phyloP scores from a whole-genome alignment of 2,797 vertebrate genomes.

The Periophthalmus magnuspinnatus region DNA sequence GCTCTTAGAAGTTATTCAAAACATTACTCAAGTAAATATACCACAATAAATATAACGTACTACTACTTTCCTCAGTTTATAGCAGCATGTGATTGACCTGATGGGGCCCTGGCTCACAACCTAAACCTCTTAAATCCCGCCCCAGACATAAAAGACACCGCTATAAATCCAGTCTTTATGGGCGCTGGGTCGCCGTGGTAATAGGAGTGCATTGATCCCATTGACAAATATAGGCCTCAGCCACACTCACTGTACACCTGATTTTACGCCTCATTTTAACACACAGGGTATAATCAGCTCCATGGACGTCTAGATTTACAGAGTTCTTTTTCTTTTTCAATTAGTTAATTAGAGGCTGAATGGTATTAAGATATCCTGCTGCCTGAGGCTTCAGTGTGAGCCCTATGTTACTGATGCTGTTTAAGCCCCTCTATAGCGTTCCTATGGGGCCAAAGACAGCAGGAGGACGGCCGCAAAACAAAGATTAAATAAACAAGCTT shows the following conservation, averaged over 20 bases:
- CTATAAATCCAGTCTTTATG: constrained; percentile 55
- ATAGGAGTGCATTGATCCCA: constrained; percentile 45
- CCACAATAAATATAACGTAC: background rate
- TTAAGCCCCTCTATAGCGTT: constrained; percentile 40
- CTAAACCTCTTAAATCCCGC: constrained; percentile 18
- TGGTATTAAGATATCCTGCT: constrained; percentile 63
- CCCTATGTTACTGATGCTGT: constrained; percentile 66
- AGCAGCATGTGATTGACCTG: constrained; percentile 61
- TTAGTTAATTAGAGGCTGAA: constrained; percentile 70
- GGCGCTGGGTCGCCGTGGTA: constrained; percentile 38
- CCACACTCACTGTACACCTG: constrained; percentile 50
- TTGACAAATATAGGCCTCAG: constrained; percentile 50
- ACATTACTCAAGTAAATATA: background rate
- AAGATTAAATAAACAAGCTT: constrained; percentile 34
- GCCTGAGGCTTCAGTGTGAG: constrained; percentile 39
- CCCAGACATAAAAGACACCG: constrained; percentile 17
- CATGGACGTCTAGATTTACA: constrained; percentile 54
- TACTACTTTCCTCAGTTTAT: constrained; percentile 13
- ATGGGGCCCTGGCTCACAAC: constrained; percentile 26
- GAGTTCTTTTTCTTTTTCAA: constrained; percentile 55
- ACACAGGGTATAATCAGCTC: constrained; percentile 38
- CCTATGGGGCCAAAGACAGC: constrained; percentile 51
- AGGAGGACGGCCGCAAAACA: constrained; percentile 58
- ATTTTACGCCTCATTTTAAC: constrained; percentile 64
- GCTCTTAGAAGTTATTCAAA: background rate